Conservation (phyloP, 2,113 vertebrate genomes). For the Neopipo cinnamomea region DNA sequence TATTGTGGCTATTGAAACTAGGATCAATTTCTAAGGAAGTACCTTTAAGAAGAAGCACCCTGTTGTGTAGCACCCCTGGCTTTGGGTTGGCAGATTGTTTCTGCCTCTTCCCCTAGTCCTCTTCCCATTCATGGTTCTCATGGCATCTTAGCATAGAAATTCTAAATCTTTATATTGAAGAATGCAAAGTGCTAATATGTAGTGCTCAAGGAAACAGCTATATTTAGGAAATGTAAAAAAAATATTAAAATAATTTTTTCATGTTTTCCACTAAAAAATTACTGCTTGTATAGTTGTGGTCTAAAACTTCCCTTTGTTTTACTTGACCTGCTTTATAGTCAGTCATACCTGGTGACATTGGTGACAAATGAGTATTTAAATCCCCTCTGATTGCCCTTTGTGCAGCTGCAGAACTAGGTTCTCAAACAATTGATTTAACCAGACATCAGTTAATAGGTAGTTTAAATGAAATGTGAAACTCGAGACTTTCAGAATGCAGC, state of each 20-base stretch:
- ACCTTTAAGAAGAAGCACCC: not conserved
- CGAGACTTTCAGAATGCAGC: not conserved
- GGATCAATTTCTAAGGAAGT: not conserved
- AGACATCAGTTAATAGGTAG: not conserved
- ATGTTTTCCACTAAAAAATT: not conserved
- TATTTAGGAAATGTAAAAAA: not conserved
- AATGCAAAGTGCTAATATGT: not conserved
- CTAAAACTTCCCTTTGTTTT: not conserved
- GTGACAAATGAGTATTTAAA: not conserved
- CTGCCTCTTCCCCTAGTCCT: not conserved
- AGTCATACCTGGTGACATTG: not conserved
- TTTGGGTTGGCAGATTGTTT: not conserved
- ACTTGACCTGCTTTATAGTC: not conserved
- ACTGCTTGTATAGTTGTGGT: not conserved
- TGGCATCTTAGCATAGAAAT: not conserved
- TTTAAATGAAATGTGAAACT: not conserved
- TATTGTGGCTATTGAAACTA: not conserved
- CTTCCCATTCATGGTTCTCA: not conserved
- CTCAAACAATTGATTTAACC: not conserved
- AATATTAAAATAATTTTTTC: not conserved
- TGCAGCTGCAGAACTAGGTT: not conserved
- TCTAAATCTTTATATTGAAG: not conserved
- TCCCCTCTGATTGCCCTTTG: not conserved
- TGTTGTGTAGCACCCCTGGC: not conserved
- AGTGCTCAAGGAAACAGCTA: not conserved